Evolutionary conservation across 1,140 invertebrate species (phyloP).

Genomic region (Lepidurus apus): DNA sequence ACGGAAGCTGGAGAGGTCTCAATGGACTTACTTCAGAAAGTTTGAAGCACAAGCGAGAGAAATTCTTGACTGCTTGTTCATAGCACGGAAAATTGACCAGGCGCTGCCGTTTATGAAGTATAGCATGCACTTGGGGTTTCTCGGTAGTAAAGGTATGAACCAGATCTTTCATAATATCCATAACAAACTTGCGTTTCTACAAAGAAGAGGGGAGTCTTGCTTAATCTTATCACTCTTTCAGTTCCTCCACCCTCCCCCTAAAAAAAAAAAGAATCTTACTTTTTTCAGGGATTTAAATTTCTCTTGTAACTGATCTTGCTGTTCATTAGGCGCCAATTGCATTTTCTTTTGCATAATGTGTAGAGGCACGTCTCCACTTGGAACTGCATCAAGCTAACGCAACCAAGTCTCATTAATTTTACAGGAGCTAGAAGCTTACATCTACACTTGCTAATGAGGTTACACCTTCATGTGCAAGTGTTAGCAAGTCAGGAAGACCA

Average conservation of each 20-base stretch:
- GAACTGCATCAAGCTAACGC: constrained; percentile 44
- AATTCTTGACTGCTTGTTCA: constrained; percentile 39
- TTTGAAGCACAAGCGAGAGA: constrained; percentile 39
- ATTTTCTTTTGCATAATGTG: constrained; percentile 43
- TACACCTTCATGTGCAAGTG: background rate
- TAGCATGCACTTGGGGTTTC: constrained; percentile 33
- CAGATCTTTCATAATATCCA: constrained; percentile 38
- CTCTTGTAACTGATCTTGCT: constrained; percentile 31
- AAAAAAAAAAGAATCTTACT: constrained; percentile 20
- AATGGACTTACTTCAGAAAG: constrained; percentile 30
- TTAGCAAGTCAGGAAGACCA: constrained; percentile 24
- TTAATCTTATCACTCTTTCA: constrained; percentile 16
- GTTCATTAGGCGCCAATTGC: constrained; percentile 32
- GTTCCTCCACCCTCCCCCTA: background rate
- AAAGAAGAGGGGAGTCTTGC: constrained; percentile 28
- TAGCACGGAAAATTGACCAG: constrained; percentile 42
- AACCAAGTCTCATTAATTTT: background rate
- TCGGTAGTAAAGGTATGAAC: constrained; percentile 37
- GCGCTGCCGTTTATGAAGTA: constrained; percentile 36
- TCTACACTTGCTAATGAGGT: background rate
- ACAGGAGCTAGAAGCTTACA: constrained; percentile 24
- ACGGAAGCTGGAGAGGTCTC: constrained; percentile 19
- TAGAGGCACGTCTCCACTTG: constrained; percentile 45
- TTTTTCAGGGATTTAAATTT: constrained; percentile 30
- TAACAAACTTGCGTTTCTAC: constrained; percentile 39